Conservation (phyloP, 2,797 vertebrate genomes). For the Sitta carolinensis region DNA sequence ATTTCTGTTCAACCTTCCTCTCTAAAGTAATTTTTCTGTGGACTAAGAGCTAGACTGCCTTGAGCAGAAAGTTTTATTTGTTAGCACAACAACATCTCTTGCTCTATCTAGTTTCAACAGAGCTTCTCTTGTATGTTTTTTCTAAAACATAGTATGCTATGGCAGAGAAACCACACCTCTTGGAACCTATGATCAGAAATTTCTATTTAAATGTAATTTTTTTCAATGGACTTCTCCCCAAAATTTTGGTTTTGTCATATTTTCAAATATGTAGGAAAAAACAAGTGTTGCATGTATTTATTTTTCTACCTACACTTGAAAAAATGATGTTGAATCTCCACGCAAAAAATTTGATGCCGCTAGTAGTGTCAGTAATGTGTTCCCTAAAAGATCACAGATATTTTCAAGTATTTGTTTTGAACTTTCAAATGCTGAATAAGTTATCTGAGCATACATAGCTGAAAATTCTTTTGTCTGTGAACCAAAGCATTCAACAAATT, state of each 20-base stretch:
- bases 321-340: neutral
- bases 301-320: neutral
- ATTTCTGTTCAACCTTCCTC: neutral
- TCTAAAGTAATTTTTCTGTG: neutral
- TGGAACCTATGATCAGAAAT: neutral
- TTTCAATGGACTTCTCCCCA: neutral
- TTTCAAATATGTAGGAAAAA: neutral
- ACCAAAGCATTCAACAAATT: neutral
- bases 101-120: neutral
- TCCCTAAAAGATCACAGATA: neutral
- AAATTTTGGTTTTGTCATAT: neutral
- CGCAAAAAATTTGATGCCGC: neutral
- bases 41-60: neutral
- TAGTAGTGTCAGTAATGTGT: neutral
- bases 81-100: neutral
- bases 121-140: neutral
- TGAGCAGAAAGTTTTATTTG: neutral
- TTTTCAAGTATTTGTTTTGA: neutral
- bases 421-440: neutral
- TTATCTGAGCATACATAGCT: neutral
- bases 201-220: neutral
- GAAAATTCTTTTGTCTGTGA: neutral
- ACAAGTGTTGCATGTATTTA: neutral
- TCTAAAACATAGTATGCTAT: neutral
- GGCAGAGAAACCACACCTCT: neutral